Evolutionary conservation across 2,113 vertebrate genomes (phyloP).

Genomic region (Dromaius novaehollandiae): DNA sequence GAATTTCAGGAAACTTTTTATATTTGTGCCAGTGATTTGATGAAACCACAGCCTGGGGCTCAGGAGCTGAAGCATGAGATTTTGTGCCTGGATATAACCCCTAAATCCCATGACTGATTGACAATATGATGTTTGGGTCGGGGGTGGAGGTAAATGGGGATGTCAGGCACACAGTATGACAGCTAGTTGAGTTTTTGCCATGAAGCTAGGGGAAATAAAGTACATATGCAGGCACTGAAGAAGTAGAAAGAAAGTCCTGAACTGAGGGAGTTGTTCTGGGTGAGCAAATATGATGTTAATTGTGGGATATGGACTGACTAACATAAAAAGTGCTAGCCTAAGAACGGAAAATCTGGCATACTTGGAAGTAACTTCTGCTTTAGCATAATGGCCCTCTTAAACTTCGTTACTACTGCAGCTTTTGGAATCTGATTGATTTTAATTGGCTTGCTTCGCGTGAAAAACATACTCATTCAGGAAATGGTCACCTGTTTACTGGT

Average conservation of each 20-base stretch:
- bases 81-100: background rate
- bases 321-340: background rate
- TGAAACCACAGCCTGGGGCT: background rate
- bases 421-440: slow-evolving; percentile 1
- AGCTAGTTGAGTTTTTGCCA: background rate
- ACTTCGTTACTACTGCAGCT: background rate
- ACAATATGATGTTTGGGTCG: background rate
- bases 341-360: background rate
- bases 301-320: background rate
- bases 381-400: background rate
- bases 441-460: background rate
- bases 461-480: background rate
- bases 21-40: background rate
- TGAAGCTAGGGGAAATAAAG: background rate
- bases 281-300: background rate
- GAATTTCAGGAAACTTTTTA: background rate
- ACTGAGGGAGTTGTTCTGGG: background rate
- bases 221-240: fast-evolving
- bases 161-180: background rate
- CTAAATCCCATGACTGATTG: background rate
- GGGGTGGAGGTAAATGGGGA: background rate
- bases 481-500: background rate
- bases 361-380: background rate
- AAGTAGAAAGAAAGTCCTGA: background rate
- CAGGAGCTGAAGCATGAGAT: background rate